Percentiles rank a stretch among this genome's conserved stretches.
These are phyloP conservation scores for Hippocampus mohnikei DNA, from an alignment of 2,113 vertebrate species.

Conservation along the genomic window DNA sequence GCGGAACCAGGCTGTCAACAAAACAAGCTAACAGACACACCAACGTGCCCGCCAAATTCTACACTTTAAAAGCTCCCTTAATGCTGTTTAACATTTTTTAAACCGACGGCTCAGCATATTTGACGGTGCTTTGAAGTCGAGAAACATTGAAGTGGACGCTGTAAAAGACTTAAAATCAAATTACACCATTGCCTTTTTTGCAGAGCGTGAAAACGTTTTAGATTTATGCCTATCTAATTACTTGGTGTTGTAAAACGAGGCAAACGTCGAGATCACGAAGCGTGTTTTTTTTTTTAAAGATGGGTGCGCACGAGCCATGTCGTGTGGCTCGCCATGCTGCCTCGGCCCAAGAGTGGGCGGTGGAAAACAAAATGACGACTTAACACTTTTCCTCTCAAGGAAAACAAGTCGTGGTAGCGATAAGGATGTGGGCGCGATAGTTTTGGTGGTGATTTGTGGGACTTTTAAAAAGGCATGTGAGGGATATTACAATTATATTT, in stretches of 20 bases:
- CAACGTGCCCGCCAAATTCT: slow-evolving; percentile 10
- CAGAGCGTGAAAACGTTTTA: background rate
- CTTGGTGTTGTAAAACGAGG: slow-evolving; percentile 9
- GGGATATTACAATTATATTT: slow-evolving; percentile 19
- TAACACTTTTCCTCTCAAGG: slow-evolving; percentile 54
- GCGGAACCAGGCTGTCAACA: slow-evolving; percentile 61
- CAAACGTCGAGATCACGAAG: slow-evolving; percentile 43
- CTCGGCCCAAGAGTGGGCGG: slow-evolving; percentile 62
- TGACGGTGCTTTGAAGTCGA: slow-evolving; percentile 15
- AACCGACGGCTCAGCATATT: background rate
- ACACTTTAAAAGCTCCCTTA: background rate
- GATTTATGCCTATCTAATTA: background rate
- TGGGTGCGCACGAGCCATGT: slow-evolving; percentile 71
- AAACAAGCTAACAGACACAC: slow-evolving; percentile 31
- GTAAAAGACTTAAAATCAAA: slow-evolving; percentile 66
- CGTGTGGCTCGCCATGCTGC: slow-evolving; percentile 71
- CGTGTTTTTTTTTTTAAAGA: slow-evolving; percentile 51
- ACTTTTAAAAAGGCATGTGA: slow-evolving; percentile 23
- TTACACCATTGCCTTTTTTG: slow-evolving; percentile 28
- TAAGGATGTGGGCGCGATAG: rapidly evolving
- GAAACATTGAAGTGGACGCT: slow-evolving; percentile 20
- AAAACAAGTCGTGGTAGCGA: slow-evolving; percentile 1
- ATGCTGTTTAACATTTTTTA: background rate
- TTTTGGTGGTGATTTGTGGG: slow-evolving; percentile 11
- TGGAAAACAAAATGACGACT: slow-evolving; percentile 41